phyloP scores from a whole-genome alignment of 1,140 invertebrate genomes.

The Contarinia nasturtii region DNA sequence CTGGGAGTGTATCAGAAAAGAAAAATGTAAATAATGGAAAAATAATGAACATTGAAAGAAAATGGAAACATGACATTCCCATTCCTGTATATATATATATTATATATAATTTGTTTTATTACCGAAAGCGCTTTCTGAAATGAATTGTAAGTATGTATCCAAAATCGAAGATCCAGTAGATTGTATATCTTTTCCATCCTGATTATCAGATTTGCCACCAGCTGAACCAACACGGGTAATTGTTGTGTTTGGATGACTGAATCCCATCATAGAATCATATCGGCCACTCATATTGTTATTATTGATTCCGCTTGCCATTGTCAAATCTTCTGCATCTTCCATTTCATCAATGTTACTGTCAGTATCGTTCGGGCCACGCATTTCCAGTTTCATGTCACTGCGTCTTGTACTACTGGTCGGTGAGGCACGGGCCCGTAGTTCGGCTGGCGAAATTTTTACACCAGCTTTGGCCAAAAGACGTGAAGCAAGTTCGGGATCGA shows the following conservation, averaged over 20 bases:
- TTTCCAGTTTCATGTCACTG: slow-evolving; percentile 53
- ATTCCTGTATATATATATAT: background rate
- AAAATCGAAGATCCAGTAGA: slow-evolving; percentile 48
- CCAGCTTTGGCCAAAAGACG: slow-evolving; percentile 67
- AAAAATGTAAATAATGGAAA: no score
- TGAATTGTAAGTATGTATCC: slow-evolving; percentile 68
- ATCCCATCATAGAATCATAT: slow-evolving; percentile 24
- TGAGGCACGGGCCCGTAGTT: slow-evolving; percentile 58
- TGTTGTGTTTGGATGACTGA: slow-evolving; percentile 34
- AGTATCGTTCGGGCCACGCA: slow-evolving; percentile 16
- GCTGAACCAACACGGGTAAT: slow-evolving; percentile 27
- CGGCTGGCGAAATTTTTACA: slow-evolving; percentile 66
- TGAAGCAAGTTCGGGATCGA: slow-evolving; percentile 70
- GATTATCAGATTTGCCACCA: slow-evolving; percentile 39
- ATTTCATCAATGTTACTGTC: slow-evolving; percentile 5
- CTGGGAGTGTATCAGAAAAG: slow-evolving; percentile 24
- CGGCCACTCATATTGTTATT: slow-evolving; percentile 14
- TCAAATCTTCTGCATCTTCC: slow-evolving; percentile 62
- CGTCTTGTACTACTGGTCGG: slow-evolving; percentile 57
- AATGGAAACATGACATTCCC: background rate
- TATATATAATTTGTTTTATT: slow-evolving; percentile 8
- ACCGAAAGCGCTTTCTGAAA: slow-evolving; percentile 58
- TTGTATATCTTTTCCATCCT: slow-evolving; percentile 27
- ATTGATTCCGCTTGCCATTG: slow-evolving; percentile 29
- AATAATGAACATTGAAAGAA: no score